phyloP scores from a whole-genome alignment of 92 coral and sea anemone genomes.

The Blastomussa wellsi region DNA sequence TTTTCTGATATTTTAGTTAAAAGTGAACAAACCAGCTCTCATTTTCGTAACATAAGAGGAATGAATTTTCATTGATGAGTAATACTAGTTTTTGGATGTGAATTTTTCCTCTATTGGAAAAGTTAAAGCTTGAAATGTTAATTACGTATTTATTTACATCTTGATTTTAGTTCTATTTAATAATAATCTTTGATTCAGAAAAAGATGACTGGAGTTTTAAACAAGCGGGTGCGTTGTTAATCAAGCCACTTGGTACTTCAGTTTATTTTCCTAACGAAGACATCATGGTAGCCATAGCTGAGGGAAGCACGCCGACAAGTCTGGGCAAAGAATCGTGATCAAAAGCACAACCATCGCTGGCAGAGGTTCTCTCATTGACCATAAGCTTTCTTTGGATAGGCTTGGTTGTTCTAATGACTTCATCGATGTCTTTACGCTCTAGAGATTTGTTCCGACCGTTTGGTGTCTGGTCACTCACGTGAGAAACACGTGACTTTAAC shows the following conservation, averaged over 20 bases:
- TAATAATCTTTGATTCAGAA: neutral
- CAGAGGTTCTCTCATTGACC: neutral
- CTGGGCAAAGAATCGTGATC: constrained; percentile 36
- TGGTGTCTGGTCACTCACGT: neutral
- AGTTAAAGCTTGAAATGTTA: no score
- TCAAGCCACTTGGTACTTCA: neutral
- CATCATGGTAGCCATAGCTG: neutral
- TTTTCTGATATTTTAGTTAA: no score
- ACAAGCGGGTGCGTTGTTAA: neutral
- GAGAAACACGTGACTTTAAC: neutral
- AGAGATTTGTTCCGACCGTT: neutral
- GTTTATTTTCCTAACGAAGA: neutral
- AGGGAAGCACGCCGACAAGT: constrained; percentile 28
- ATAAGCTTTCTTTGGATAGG: constrained; percentile 16
- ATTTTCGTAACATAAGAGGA: no score
- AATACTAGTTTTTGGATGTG: no score
- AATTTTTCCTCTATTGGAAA: no score
- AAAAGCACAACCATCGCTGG: constrained; percentile 13
- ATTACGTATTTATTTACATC: neutral
- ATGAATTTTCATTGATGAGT: no score
- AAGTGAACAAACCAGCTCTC: no score
- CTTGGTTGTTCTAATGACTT: constrained; percentile 1
- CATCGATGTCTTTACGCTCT: neutral
- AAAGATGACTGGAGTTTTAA: neutral
- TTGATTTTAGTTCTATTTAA: neutral